Conservation (phyloP, 2,888 invertebrate genomes). For the Euspilapteryx auroguttella region DNA sequence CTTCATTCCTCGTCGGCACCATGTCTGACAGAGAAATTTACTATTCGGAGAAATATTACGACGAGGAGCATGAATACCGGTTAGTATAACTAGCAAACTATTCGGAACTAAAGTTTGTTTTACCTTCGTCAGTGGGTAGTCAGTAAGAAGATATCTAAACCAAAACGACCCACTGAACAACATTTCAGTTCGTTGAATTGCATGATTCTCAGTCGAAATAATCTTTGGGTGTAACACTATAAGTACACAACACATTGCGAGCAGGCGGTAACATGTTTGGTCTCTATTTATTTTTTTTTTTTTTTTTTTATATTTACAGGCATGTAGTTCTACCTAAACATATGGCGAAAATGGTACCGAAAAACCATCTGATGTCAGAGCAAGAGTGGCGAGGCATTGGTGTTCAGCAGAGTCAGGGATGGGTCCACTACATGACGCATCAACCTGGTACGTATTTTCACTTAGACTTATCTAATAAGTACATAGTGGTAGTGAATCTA, state of each 20-base stretch:
- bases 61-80: conserved; percentile 92
- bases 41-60: conserved; percentile 92
- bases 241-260: too few relatives aligned
- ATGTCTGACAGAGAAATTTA: conserved; percentile 78
- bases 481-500: too few relatives aligned
- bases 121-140: too few relatives aligned
- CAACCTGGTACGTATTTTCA: conserved; percentile 72
- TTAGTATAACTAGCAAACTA: conserved; percentile 23
- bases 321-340: conserved; percentile 95
- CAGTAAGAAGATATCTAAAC: too few relatives aligned
- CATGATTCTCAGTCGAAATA: too few relatives aligned
- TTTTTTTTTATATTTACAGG: conserved; percentile 50
- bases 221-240: too few relatives aligned
- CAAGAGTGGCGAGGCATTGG: conserved; percentile 93
- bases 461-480: background rate
- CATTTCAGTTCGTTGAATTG: too few relatives aligned
- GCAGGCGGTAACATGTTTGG: too few relatives aligned
- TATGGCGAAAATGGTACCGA: conserved; percentile 86
- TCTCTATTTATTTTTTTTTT: conserved; percentile 2
- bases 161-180: too few relatives aligned
- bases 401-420: conserved; percentile 94
- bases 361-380: conserved; percentile 91
- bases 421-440: conserved; percentile 97
- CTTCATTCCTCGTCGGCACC: too few relatives aligned
- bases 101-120: background rate